Percentiles rank a stretch among this genome's conserved stretches.
Conservation (phyloP, 92 coral and sea anemone genomes). For the Porites lobata region DNA sequence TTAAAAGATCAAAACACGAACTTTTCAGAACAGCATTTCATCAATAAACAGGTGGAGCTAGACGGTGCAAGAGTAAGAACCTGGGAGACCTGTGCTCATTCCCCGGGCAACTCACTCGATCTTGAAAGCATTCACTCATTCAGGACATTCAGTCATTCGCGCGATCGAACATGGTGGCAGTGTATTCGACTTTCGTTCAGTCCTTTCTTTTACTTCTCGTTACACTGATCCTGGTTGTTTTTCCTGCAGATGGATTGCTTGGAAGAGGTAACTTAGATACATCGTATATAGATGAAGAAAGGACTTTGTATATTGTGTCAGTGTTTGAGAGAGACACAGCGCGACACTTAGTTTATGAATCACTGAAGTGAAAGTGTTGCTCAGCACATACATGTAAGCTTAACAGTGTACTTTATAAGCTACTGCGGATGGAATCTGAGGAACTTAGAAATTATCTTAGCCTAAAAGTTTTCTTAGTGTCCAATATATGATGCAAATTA, state of each 20-base stretch:
- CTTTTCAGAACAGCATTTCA: no score
- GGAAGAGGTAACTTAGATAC: constrained; percentile 21
- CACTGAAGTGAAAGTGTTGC: no score
- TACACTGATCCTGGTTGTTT: background rate
- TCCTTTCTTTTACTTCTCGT: background rate
- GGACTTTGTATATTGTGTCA: background rate
- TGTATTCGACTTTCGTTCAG: background rate
- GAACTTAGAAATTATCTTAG: no score
- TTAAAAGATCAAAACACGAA: no score
- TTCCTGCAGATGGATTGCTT: constrained; percentile 15
- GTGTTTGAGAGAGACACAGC: background rate
- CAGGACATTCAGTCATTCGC: background rate
- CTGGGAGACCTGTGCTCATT: background rate
- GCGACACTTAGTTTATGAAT: background rate
- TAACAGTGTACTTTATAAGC: no score
- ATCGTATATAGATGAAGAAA: background rate
- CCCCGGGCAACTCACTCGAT: constrained; percentile 20
- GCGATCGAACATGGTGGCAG: constrained; percentile 13
- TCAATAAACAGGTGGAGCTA: no score
- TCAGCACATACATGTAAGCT: no score
- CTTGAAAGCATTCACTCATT: background rate
- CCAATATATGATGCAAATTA: no score
- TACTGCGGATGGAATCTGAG: no score
- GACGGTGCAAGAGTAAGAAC: no score
- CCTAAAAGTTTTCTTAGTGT: no score